Evolutionary conservation across 2,113 vertebrate species (phyloP), one percentile per base, ranked within the genome.

Genomic region (Felis chaus): DNA sequence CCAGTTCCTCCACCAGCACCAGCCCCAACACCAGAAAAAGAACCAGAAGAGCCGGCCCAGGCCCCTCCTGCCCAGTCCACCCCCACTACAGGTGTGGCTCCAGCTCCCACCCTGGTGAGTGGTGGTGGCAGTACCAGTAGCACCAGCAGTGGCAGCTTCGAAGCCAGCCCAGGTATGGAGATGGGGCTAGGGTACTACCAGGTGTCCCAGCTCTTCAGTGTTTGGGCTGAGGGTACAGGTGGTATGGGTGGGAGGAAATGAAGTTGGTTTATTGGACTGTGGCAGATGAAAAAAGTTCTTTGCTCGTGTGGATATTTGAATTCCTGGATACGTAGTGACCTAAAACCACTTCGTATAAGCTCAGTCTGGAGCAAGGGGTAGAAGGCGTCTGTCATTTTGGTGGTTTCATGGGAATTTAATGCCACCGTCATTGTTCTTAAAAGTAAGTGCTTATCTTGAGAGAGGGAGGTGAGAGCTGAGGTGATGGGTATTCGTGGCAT

Each of bases 121-220:
- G 90, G 94, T 82, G 95, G 95, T 57, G 94, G 97, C 97, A 91
- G 97, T 69, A 29, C 94, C 94, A 94, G 96, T n/a, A 98, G 98
- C 97, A 99, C 99, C 99, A 99, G 97, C 85, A 98, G 99, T 98
- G 99, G 99, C 98, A 99, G 99, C 98, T 99, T 99, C 4, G 99
- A 99, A 96, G 98, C 99, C 69, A 98, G 95, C 89, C 97, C 99
- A 91, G 99, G 99, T 99, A 97, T 93, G 96, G 53, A 55, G 45
- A 12, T 57, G 63, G 48, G 65, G 66, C 15, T 16, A 55, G 31
- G 39, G 31, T 23, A 41, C 50, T 50, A 7, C 65, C 21, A 81
- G 57, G 29, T 66, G 61, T 36, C 41, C 48, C 27, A 1, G 16
- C 15, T 66, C 13, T 13, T 5, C 1, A 88, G 18, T 81, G 39